Percentiles rank a stretch among this genome's conserved stretches.
Conservation (phyloP, 2,113 vertebrate genomes). For the Ibidorhyncha struthersii region DNA sequence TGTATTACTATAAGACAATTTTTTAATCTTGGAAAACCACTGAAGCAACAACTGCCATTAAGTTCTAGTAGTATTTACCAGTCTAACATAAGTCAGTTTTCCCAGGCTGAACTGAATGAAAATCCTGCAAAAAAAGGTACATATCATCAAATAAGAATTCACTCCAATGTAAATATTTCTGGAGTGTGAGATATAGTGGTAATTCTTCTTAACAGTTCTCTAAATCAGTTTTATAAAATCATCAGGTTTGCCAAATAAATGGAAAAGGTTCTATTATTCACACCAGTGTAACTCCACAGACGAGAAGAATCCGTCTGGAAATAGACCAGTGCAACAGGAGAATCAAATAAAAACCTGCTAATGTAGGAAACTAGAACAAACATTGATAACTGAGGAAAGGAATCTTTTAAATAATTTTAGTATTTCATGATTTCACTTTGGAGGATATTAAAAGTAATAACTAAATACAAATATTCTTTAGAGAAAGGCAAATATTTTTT, state of each 20-base stretch:
- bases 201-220: neutral
- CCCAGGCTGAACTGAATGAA: neutral
- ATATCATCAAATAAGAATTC: neutral
- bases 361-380: neutral
- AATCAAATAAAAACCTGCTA: neutral
- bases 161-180: neutral
- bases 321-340: neutral
- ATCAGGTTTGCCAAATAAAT: neutral
- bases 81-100: neutral
- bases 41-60: neutral
- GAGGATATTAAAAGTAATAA: neutral
- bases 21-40: neutral
- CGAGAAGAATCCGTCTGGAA: neutral
- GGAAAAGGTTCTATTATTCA: neutral
- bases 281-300: neutral
- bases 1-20: neutral
- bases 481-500: neutral
- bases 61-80: neutral
- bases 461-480: neutral
- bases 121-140: neutral
- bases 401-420: neutral
- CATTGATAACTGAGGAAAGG: neutral
- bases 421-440: neutral
- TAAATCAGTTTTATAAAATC: neutral
- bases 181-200: neutral